These are phyloP conservation scores for Caenorhabditis remanei DNA, from an alignment of 1,140 invertebrate species.

Conservation along the genomic window DNA sequence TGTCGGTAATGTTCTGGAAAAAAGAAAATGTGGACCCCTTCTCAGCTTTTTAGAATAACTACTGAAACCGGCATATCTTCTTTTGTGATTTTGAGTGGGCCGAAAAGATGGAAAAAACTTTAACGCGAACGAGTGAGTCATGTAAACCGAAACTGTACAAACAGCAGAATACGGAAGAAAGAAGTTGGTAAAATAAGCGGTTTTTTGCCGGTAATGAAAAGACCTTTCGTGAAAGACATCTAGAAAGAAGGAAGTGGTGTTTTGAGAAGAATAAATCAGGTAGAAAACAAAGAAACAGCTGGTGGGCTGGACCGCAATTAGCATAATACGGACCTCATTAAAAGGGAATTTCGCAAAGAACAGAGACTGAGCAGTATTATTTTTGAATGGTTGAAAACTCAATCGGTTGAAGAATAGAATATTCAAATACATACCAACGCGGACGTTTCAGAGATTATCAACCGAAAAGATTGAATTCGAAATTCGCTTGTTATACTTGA, in stretches of 20 bases:
- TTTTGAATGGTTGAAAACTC: not conserved
- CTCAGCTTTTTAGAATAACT: not conserved
- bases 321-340: not conserved
- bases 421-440: too few relatives aligned
- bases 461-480: too few relatives aligned
- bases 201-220: not conserved
- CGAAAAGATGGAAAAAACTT: not conserved
- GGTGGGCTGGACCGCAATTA: not conserved
- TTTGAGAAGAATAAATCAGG: not conserved
- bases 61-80: not conserved
- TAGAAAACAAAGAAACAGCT: not conserved
- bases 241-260: not conserved
- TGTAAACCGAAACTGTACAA: constrained; percentile 46
- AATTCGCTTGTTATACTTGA: too few relatives aligned
- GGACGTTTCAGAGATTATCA: too few relatives aligned
- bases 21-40: not conserved
- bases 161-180: not conserved
- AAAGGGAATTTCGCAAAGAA: not conserved
- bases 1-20: constrained; percentile 1
- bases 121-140: not conserved
- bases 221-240: not conserved
- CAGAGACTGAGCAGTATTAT: not conserved
- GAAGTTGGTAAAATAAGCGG: not conserved
- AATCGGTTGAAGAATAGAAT: too few relatives aligned
- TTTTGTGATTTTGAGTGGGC: not conserved